Conservation (phyloP, 2,888 invertebrate genomes). For the Heliothis peltigera region DNA sequence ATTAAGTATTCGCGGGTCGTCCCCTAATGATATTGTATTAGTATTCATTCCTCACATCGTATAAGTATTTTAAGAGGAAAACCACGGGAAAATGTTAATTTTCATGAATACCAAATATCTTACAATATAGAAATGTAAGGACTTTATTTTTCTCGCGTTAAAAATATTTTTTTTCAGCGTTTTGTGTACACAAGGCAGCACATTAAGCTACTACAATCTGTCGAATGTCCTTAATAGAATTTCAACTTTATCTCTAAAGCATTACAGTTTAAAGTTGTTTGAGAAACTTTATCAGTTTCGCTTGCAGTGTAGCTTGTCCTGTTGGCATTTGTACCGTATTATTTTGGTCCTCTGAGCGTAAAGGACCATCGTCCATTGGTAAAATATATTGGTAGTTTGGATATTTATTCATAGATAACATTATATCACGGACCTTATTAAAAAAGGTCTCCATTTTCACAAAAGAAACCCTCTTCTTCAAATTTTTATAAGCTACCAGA, state of each 20-base stretch:
- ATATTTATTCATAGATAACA: background rate
- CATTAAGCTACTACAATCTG: no score
- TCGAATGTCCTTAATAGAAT: no score
- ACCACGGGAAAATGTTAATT: slow-evolving; percentile 43
- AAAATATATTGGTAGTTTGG: background rate
- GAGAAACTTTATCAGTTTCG: no score
- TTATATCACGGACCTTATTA: no score
- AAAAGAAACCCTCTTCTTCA: no score
- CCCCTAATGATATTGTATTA: slow-evolving; percentile 58
- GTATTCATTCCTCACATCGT: slow-evolving; percentile 55
- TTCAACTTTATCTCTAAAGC: no score
- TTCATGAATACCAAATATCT: slow-evolving; percentile 39
- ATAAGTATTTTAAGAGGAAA: slow-evolving; percentile 55
- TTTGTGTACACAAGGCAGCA: background rate
- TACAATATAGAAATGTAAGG: slow-evolving; percentile 25
- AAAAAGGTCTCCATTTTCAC: background rate
- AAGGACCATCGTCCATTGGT: background rate
- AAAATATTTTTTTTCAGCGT: background rate
- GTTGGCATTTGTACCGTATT: background rate
- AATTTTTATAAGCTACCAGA: no score
- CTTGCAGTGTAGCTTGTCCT: no score
- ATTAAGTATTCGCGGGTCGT: slow-evolving; percentile 48
- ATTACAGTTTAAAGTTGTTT: no score
- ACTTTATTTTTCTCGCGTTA: slow-evolving; percentile 10
- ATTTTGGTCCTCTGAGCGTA: background rate